Base-by-base conservation (phyloP, 2,113 vertebrate genomes). In the Eulemur macaco region DNA sequence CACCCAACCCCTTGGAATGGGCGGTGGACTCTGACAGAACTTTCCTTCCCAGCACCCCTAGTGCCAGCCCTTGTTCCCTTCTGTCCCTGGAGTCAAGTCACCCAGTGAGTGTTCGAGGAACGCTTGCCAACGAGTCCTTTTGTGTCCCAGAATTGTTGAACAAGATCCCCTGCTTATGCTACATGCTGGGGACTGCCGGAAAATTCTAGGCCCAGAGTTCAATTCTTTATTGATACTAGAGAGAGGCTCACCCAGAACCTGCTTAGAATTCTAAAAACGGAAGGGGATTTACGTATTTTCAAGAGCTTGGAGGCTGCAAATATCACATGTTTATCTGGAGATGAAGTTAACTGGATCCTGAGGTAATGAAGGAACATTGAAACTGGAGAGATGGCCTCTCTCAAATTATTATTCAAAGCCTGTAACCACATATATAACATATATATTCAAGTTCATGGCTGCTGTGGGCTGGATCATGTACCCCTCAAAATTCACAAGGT, bases 61-160 rank as follows among this genome's bases (percentile, higher is more conserved):
- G 25, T 23, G 29, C 0, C 14, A 37, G 56, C 71, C 81, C 54
- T 50, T 52, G 71, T 50, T 64, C 63, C 27, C 20, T 23, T 7
- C 47, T 18, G 13, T 18, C n/a, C 1, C 1, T 1, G 37, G 39
- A 27, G 6, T 20, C 23, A 52, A 60, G 58, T 14, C 25, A 27
- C 29, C n/a, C 21, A 5, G 27, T 0, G 31, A 1, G 0, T 8
- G 68, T 23, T 12, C 0, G 4, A 13, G 77, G 78, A 52, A 12
- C 1, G 5, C 15, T 52, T n/a, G 47, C 20, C 31, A 0, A 3
- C 6, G 45, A 14, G 31, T 56, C 25, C 31, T 34, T 20, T 80
- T 23, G 14, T 86, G 78, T 52, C 47, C 34, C 31, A 23, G 25
- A 17, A 39, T 23, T 1, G 84, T 31, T 71, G 37, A 74, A 76